phyloP scores from a whole-genome alignment of 2,113 vertebrate genomes.

The Triplophysa rosa region DNA sequence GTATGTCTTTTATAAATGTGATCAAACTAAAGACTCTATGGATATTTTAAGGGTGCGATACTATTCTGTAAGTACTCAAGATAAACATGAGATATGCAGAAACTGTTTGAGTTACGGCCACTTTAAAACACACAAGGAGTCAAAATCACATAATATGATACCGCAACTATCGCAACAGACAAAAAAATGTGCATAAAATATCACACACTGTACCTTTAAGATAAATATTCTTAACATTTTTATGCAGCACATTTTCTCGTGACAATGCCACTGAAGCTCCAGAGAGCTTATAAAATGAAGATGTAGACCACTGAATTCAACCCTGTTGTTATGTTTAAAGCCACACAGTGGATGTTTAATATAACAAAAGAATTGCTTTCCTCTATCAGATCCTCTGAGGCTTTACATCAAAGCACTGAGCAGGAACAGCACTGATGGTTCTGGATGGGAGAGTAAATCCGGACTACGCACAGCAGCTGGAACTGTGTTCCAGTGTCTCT shows the following conservation, averaged over 20 bases:
- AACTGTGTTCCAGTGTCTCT: conserved; percentile 34
- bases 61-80: too few relatives aligned
- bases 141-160: too few relatives aligned
- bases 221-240: neutral
- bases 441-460: conserved; percentile 34
- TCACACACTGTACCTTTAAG: neutral
- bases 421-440: conserved; percentile 35
- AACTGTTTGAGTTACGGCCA: too few relatives aligned
- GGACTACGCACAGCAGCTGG: conserved; percentile 6
- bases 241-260: neutral
- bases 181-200: too few relatives aligned
- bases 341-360: conserved; percentile 25
- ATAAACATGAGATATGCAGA: too few relatives aligned
- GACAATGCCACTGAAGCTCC: neutral
- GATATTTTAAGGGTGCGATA: too few relatives aligned
- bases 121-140: too few relatives aligned
- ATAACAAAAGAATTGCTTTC: conserved; percentile 41
- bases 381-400: conserved; percentile 42
- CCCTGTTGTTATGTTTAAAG: conserved; percentile 28
- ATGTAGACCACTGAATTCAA: conserved; percentile 17
- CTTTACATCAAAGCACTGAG: conserved; percentile 43
- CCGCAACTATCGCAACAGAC: too few relatives aligned
- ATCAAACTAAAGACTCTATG: too few relatives aligned
- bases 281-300: conserved; percentile 11
- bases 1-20: too few relatives aligned